Evolutionary conservation across 2,888 invertebrate species (phyloP), one percentile per base, ranked within the genome.

Genomic region (Spicauda simplicius): DNA sequence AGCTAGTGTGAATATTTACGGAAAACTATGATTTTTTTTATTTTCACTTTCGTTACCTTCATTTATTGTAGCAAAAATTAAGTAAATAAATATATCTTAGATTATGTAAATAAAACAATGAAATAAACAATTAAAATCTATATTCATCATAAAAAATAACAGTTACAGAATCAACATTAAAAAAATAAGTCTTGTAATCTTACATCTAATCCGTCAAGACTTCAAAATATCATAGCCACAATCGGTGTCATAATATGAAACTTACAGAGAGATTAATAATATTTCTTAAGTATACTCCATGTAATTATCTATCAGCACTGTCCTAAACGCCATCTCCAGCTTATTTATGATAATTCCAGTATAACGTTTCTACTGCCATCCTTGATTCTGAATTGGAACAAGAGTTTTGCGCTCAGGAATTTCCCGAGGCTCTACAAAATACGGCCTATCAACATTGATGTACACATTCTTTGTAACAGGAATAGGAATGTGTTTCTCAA

Each of bases 281-380:
- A n/a, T n/a, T n/a, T n/a, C n/a, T n/a, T n/a, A n/a, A n/a, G n/a
- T n/a, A n/a, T n/a, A n/a, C n/a, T 25, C 25, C 25, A 4, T 25
- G 25, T 25, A 25, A 25, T 25, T 25, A 25, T 25, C 5, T 25
- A 25, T 25, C 2, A 25, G 5, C 5, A 25, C 2, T 25, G 2
- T 4, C 25, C 25, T n/a, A n/a, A n/a, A n/a, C n/a, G n/a, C n/a
- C n/a, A n/a, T n/a, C n/a, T n/a, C 25, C 5, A 25, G 25, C 5
- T 25, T 25, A 25, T 4, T 25, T 25, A 25, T 25, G 5, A 25
- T 25, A 2, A 5, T 25, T 25, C 25, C 25, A 25, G 25, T 25
- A 25, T 25, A 25, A 25, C n/a, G 20, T 76, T 74, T 84, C 71
- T 86, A 79, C 70, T 85, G 80, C 88, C 87, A 87, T 57, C 83